Evolutionary conservation across 2,888 invertebrate genomes (phyloP).

Genomic region (Coleophora deauratella): DNA sequence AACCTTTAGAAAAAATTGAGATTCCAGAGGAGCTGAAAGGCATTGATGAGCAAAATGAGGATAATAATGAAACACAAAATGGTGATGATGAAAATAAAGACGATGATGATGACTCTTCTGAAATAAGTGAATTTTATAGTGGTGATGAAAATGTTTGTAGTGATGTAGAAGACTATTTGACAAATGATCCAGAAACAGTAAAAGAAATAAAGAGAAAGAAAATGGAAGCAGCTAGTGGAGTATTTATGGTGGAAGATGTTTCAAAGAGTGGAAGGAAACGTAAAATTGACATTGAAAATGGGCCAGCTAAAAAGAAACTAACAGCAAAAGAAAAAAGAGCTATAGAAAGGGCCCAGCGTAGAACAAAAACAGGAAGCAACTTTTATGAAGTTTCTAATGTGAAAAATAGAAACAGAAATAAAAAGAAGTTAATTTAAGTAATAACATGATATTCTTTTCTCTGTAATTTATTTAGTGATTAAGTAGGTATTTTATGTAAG

Average conservation of each 20-base stretch:
- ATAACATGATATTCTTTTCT: no score
- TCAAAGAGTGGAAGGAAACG: conserved; percentile 48
- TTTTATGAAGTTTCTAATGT: conserved; percentile 93
- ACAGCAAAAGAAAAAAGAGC: conserved; percentile 87
- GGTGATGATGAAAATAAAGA: conserved; percentile 29
- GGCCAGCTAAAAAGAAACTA: conserved; percentile 61
- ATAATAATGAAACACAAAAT: conserved; percentile 30
- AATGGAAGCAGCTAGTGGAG: conserved; percentile 69
- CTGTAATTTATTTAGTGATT: not conserved
- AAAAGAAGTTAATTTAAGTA: conserved; percentile 44
- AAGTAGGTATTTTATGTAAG: conserved; percentile 1
- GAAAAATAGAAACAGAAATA: conserved; percentile 87
- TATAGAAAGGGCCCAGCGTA: conserved; percentile 80
- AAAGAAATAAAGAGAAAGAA: conserved; percentile 61
- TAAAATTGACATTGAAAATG: conserved; percentile 25
- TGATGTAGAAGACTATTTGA: conserved; percentile 67
- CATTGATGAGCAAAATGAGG: conserved; percentile 54
- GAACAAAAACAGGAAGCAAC: conserved; percentile 89
- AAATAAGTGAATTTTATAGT: conserved; percentile 79
- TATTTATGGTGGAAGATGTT: conserved; percentile 70
- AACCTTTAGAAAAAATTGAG: conserved; percentile 69
- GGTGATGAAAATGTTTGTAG: conserved; percentile 76
- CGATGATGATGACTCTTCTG: conserved; percentile 73
- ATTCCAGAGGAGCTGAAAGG: conserved; percentile 54
- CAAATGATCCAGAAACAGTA: conserved; percentile 57